Conservation (phyloP, 2,113 vertebrate genomes). For the Empidonax traillii region DNA sequence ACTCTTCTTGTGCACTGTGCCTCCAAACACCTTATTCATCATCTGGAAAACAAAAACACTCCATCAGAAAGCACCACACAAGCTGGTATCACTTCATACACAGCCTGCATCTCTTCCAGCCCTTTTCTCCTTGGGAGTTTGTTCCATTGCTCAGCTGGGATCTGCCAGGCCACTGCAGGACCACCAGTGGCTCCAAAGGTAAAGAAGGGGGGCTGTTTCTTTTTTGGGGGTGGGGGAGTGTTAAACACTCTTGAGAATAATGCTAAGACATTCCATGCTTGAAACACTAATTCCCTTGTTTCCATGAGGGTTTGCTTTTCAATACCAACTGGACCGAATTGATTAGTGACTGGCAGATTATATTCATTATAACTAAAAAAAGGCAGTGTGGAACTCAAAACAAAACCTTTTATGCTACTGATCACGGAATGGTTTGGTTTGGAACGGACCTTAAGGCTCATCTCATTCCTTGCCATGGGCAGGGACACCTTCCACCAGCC, state of each 20-base stretch:
- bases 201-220: neutral
- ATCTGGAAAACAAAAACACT: constrained; percentile 77
- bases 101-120: neutral
- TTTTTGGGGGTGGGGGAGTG: too few relatives aligned
- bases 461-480: neutral
- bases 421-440: neutral
- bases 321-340: neutral
- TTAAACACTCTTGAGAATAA: neutral
- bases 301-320: neutral
- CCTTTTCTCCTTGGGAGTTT: neutral
- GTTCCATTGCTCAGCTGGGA: neutral
- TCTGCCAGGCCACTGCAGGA: neutral
- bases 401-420: neutral
- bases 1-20: constrained; percentile 94
- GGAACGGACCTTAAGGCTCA: neutral
- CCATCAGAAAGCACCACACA: neutral
- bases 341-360: neutral
- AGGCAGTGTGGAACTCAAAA: neutral
- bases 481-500: neutral
- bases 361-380: neutral
- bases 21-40: constrained; percentile 99
- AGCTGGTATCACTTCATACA: fast-evolving
- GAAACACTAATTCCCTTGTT: neutral
- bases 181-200: neutral
- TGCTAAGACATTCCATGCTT: neutral